A percentile compares a stretch with the other conserved stretches of the same genome.
Conservation (phyloP, 2,113 vertebrate genomes). For the Notothenia rossii region DNA sequence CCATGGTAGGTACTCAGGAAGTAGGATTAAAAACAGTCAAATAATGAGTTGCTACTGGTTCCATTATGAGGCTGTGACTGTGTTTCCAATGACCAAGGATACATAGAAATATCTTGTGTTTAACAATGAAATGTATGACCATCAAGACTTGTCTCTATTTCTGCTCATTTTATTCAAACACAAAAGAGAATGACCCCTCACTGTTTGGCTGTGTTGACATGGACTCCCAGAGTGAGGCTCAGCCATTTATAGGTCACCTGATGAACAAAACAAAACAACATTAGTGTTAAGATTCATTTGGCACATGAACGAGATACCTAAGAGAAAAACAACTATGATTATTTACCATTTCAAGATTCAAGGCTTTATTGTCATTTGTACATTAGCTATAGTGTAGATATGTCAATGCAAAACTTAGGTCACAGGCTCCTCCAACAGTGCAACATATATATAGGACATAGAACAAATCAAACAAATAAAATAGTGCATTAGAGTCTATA, state of each 20-base stretch:
- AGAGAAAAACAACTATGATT: too few species aligned
- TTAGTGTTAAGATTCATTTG: neutral
- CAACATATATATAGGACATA: too few species aligned
- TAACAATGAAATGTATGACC: neutral
- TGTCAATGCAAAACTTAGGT: too few species aligned
- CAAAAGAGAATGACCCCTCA: slow-evolving; percentile 74
- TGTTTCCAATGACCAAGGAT: neutral
- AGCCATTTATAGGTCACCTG: slow-evolving; percentile 99
- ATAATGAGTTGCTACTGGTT: neutral
- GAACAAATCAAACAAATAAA: too few species aligned
- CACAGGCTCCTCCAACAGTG: too few species aligned
- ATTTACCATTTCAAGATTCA: too few species aligned
- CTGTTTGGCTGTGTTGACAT: slow-evolving; percentile 94
- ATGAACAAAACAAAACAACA: slow-evolving; percentile 21
- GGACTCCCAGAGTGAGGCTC: slow-evolving; percentile 93
- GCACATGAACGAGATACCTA: neutral
- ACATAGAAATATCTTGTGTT: neutral
- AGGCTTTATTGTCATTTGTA: too few species aligned
- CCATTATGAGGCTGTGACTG: neutral
- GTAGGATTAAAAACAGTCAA: neutral
- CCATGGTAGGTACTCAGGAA: too few species aligned
- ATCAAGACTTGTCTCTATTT: neutral
- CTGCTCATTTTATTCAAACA: neutral
- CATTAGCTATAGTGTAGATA: too few species aligned
- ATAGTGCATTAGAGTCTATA: too few species aligned